These are phyloP conservation scores for Cartodere bifasciata DNA, from an alignment of 2,888 invertebrate genomes.

Conservation along the genomic window DNA sequence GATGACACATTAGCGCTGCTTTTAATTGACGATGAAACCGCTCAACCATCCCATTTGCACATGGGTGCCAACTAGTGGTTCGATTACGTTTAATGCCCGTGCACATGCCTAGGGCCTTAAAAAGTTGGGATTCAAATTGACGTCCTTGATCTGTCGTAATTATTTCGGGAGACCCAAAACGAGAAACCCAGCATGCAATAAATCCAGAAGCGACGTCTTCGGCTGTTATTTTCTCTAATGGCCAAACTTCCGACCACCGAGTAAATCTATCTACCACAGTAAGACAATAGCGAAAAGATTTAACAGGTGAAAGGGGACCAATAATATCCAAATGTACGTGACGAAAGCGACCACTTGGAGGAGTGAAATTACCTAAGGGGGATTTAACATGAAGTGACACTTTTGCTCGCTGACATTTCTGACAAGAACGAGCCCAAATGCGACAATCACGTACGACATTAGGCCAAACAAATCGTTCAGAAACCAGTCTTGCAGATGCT, in stretches of 20 bases:
- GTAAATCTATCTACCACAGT: background rate
- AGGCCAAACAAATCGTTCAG: too few species aligned
- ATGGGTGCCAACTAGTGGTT: conserved; percentile 9
- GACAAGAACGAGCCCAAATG: too few species aligned
- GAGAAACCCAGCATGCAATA: conserved; percentile 17
- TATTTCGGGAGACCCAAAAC: conserved; percentile 12
- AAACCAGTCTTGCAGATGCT: too few species aligned
- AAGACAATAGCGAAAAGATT: conserved; percentile 19
- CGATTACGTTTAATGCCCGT: background rate
- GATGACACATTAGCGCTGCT: conserved; percentile 15
- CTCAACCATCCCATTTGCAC: conserved; percentile 15
- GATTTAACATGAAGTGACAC: too few species aligned
- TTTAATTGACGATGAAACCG: conserved; percentile 15
- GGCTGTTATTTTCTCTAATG: background rate
- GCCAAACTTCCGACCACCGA: conserved; percentile 11
- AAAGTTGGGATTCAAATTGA: conserved; percentile 15
- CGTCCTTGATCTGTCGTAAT: conserved; percentile 20
- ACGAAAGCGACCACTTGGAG: too few species aligned
- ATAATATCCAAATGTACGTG: conserved; percentile 34
- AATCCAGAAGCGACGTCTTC: conserved; percentile 12
- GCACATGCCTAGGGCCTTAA: background rate
- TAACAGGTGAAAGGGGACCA: conserved; percentile 27
- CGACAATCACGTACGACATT: too few species aligned
- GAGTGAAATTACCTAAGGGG: too few species aligned
- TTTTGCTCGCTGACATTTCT: too few species aligned